A percentile compares a stretch with the other conserved stretches of the same genome.
Evolutionary conservation across 1,140 invertebrate genomes (phyloP).

Genomic region (Muscidifurax raptorellus): DNA sequence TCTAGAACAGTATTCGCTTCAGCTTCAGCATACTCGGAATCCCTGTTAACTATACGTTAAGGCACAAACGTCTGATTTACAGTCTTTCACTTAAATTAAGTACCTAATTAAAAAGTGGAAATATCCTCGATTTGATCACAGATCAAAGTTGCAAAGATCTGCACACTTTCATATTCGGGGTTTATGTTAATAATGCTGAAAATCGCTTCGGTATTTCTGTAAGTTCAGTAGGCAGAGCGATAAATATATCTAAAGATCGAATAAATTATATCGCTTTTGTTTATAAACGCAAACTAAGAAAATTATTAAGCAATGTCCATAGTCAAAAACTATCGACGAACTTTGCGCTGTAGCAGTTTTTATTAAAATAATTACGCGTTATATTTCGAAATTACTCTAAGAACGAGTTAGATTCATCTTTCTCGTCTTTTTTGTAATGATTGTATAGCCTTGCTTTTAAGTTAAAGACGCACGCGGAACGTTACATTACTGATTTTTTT

Average conservation of each 20-base stretch:
- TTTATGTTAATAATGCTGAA: constrained; percentile 12
- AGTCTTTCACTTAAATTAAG: neutral
- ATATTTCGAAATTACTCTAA: no score
- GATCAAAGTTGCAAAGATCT: neutral
- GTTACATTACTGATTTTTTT: neutral
- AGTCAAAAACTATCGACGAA: no score
- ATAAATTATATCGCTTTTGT: no score
- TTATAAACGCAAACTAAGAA: no score
- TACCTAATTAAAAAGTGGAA: neutral
- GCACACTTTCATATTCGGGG: constrained; percentile 8
- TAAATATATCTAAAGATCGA: no score
- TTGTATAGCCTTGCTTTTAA: neutral
- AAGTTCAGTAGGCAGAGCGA: neutral
- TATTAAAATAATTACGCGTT: no score
- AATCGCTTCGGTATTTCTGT: neutral
- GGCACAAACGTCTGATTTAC: neutral
- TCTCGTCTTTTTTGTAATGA: neutral
- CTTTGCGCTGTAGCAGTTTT: no score
- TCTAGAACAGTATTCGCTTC: neutral
- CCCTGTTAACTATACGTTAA: neutral
- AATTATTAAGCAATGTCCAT: no score
- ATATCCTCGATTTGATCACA: neutral
- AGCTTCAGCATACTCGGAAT: neutral
- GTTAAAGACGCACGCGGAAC: neutral
- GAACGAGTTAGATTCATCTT: no score